Base-by-base conservation (phyloP, 2,113 vertebrate genomes). In the Isurus oxyrinchus region DNA sequence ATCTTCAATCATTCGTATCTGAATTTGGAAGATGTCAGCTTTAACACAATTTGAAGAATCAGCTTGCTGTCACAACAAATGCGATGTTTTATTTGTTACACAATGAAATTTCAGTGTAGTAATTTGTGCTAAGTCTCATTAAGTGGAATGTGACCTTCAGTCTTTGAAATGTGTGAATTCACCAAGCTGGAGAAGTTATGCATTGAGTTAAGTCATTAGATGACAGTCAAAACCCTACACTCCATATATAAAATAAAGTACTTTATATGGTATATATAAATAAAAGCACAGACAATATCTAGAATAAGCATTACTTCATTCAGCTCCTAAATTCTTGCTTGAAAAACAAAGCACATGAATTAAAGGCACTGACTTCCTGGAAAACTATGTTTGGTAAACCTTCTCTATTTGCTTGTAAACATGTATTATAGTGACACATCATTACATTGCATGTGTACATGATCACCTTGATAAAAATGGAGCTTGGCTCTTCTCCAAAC, bases 391-490 rank as follows among this genome's bases (percentile, higher is more conserved):
- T 53, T 72, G 66, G 66, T 72, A 95, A 72, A 49, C 94, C 49
- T 76, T 95, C 31, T 49, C 59, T 72, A 72, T 95, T 95, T 95
- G 94, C 67, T 76, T 95, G 11, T 95, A 95, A 69, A 95, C 66
- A 69, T 6, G 23, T 21, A 93, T 7, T 93, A 35, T 53, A 53
- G 25, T 72, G 94, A 11, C 66, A 67, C 66, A 72, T 95, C 40
- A 95, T 55, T 72, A 4, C 27, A 55, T 3, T 53, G 63, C 66
- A 72, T 95, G 94, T 95, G 21, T 95, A 8, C 67, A 95, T 67
- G 49, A 63, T 93, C 90, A 21, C 13, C 59, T 93, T 40, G 21
- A 72, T 95, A 23, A 19, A 53, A 95, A 95, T 44, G 66, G 49
- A 10, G 11, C 25, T 27, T 53, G 94, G 63, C 49, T 72, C 5